phyloP scores from a whole-genome alignment of 2,888 invertebrate species.

The Mythimna impura region DNA sequence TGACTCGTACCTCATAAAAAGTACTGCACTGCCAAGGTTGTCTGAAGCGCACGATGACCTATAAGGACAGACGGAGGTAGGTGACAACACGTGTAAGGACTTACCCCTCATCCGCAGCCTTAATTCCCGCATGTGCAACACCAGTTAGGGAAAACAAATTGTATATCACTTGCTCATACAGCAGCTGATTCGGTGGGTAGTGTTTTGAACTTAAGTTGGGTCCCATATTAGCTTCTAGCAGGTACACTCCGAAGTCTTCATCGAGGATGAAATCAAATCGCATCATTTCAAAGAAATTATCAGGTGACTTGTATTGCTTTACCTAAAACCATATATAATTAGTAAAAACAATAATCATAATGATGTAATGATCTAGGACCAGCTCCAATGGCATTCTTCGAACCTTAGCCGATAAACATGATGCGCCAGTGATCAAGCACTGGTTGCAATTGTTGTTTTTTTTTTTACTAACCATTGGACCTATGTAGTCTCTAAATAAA shows the following conservation, averaged over 20 bases:
- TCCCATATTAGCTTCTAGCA: constrained; percentile 99
- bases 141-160: constrained; percentile 95
- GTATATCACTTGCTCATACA: constrained; percentile 98
- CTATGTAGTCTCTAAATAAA: too few relatives aligned
- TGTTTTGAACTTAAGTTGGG: constrained; percentile 98
- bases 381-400: too few relatives aligned
- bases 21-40: too few relatives aligned
- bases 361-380: too few relatives aligned
- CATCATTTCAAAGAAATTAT: constrained; percentile 98
- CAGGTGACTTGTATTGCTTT: constrained; percentile 86
- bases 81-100: not conserved
- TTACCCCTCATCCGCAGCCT: constrained; percentile 61
- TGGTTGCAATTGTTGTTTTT: too few relatives aligned
- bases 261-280: constrained; percentile 98
- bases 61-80: too few relatives aligned
- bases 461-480: too few relatives aligned
- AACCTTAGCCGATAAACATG: too few relatives aligned
- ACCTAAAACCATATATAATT: constrained; percentile 72
- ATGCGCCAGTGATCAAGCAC: too few relatives aligned
- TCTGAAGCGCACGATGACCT: too few relatives aligned
- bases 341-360: too few relatives aligned
- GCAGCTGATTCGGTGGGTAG: constrained; percentile 95
- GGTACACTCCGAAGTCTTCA: constrained; percentile 95
- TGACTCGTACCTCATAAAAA: too few relatives aligned
- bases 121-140: constrained; percentile 82